These are phyloP conservation scores for Hippocampus kuda DNA, from an alignment of 2,797 vertebrate species.

Conservation along the genomic window DNA sequence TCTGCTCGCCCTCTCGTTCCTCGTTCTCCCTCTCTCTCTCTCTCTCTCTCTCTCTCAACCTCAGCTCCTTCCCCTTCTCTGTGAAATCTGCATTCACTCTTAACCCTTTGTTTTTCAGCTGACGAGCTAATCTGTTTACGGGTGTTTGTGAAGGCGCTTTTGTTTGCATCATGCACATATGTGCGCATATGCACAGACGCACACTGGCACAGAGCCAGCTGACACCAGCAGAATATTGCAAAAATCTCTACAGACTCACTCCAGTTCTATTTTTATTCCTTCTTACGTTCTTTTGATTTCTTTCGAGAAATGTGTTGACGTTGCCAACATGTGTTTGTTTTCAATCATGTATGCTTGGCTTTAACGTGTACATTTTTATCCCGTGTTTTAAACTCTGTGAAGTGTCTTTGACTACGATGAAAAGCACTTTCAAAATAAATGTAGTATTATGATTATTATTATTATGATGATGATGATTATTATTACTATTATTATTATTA, in stretches of 20 bases:
- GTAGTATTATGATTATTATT: too few species aligned
- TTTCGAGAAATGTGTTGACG: neutral
- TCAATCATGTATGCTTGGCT: too few species aligned
- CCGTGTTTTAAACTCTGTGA: too few species aligned
- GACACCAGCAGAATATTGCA: slow-evolving; percentile 64
- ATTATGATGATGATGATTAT: too few species aligned
- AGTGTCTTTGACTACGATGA: too few species aligned
- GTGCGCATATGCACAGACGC: slow-evolving; percentile 16
- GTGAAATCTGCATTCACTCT: slow-evolving; percentile 69
- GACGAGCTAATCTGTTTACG: slow-evolving; percentile 66
- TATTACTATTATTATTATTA: too few species aligned
- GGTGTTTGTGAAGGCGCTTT: slow-evolving; percentile 57
- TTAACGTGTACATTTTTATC: too few species aligned
- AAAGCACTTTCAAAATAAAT: too few species aligned
- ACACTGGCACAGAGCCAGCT: slow-evolving; percentile 59
- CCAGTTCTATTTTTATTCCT: neutral
- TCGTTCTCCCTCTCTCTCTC: neutral
- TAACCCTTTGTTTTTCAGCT: slow-evolving; percentile 65
- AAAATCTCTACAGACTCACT: slow-evolving; percentile 45
- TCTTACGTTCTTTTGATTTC: neutral
- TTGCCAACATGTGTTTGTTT: neutral
- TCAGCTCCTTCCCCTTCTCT: slow-evolving; percentile 38
- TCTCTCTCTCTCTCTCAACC: neutral
- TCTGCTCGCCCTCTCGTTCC: slow-evolving; percentile 13
- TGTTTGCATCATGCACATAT: slow-evolving; percentile 48